Percentiles rank a stretch among this genome's conserved stretches.
These are phyloP conservation scores for Actenoides lindsayi DNA, from an alignment of 2,113 vertebrate species.

Conservation along the genomic window DNA sequence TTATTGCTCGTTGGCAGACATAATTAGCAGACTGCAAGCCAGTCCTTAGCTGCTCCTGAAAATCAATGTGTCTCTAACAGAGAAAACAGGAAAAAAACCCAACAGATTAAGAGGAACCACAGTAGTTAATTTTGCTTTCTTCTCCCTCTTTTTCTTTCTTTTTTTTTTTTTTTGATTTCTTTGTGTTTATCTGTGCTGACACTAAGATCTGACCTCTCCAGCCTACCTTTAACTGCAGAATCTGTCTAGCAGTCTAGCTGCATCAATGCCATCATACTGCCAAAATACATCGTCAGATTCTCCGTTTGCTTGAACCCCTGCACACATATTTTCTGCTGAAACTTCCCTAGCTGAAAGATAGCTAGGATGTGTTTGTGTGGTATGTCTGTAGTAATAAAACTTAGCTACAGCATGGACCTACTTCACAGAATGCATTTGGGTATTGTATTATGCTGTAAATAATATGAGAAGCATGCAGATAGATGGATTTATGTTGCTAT, in stretches of 20 bases:
- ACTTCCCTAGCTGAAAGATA: background rate
- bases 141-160: accelerated
- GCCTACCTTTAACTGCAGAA: background rate
- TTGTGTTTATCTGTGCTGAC: background rate
- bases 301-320: background rate
- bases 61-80: background rate
- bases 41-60: background rate
- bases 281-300: background rate
- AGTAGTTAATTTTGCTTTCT: background rate
- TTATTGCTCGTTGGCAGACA: background rate
- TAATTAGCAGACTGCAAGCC: background rate
- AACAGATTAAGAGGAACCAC: background rate
- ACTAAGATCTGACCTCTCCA: background rate
- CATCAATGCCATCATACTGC: background rate
- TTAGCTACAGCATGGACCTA: background rate
- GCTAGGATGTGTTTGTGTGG: background rate
- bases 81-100: background rate
- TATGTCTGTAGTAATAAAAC: background rate
- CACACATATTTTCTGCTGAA: background rate
- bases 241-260: background rate
- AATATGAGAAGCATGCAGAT: background rate
- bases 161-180: background rate
- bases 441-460: slow-evolving; percentile 43
- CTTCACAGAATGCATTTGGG: slow-evolving; percentile 1
- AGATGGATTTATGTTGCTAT: slow-evolving; percentile 33